These are phyloP conservation scores for Streblospio benedicti DNA, from an alignment of 1,140 invertebrate genomes.

Conservation along the genomic window DNA sequence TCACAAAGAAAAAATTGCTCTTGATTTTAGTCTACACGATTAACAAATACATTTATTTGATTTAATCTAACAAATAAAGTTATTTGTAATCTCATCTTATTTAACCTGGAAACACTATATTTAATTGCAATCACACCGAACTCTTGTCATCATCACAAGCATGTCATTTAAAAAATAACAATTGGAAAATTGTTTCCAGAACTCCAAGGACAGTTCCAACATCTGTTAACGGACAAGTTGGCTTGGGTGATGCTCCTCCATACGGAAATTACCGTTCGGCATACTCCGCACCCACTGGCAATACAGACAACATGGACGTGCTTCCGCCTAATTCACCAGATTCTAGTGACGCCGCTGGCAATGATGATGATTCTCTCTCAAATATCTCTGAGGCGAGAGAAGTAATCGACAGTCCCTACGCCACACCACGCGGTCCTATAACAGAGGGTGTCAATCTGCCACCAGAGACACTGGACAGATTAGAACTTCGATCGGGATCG, in stretches of 20 bases:
- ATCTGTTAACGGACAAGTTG: conserved; percentile 26
- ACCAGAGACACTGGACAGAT: conserved; percentile 5
- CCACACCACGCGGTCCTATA: background rate
- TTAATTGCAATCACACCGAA: no score
- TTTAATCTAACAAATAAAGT: no score
- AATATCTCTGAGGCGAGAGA: conserved; percentile 30
- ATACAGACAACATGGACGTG: conserved; percentile 13
- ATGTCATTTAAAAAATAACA: no score
- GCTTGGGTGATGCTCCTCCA: conserved; percentile 18
- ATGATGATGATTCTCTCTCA: conserved; percentile 27
- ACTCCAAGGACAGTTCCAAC: conserved; percentile 35
- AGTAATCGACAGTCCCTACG: background rate
- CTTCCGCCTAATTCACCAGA: conserved; percentile 28
- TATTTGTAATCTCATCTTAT: no score
- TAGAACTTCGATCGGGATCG: conserved; percentile 7
- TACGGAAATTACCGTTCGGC: conserved; percentile 16
- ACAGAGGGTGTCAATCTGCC: background rate
- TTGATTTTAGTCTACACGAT: no score
- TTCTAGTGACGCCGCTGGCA: conserved; percentile 22
- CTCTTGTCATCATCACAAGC: no score
- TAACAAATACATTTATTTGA: no score
- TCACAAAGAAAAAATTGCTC: no score
- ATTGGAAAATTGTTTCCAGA: conserved; percentile 21
- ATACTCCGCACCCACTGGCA: conserved; percentile 28
- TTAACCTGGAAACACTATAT: no score